Base-by-base conservation (phyloP, 2,888 invertebrate species). In the Pammene aurita region DNA sequence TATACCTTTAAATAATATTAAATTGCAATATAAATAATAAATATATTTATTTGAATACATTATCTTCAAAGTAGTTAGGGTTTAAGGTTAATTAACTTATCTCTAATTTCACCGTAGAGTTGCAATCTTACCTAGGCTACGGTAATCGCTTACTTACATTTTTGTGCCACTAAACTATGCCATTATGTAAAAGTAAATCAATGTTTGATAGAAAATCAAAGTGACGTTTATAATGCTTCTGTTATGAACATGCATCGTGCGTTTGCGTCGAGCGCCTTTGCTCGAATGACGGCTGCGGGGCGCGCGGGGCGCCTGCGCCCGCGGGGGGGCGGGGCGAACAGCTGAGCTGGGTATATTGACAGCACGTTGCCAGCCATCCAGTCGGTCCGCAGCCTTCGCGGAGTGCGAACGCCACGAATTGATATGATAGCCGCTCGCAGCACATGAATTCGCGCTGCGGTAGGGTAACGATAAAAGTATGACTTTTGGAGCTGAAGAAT, bases 291-390 rank as follows among this genome's bases (percentile, higher is more conserved):
- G 73, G 75, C 77, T 75, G 81, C 73, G 82, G 77, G 85, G 81
- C 80, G 80, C 72, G 82, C 78, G 84, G 83, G 79, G 80, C 78
- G 84, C 81, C 77, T 76, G 79, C 82, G 84, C 88, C 83, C 80
- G 80, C 80, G 84, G 84, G 84, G 46, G 84, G 80, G 81, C 79
- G 86, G 82, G 83, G 84, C 81, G 87, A 93, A 93, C 94, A 94
- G 94, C 94, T 94, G 94, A 93, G 93, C 90, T 89, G 82, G 85
- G 89, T 92, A 93, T 94, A 94, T 94, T 94, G 93, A 92, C 92
- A 92, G 88, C 93, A 93, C 89, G 89, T 89, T 90, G 87, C 89
- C 90, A 80, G 79, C 82, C 81, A 81, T 92, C 91, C 93, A 94
- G 94, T 94, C 92, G 91, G 91, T 90, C 90, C 89, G 87, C 89